Conservation (phyloP, 2,888 invertebrate genomes). For the Myopa testacea region DNA sequence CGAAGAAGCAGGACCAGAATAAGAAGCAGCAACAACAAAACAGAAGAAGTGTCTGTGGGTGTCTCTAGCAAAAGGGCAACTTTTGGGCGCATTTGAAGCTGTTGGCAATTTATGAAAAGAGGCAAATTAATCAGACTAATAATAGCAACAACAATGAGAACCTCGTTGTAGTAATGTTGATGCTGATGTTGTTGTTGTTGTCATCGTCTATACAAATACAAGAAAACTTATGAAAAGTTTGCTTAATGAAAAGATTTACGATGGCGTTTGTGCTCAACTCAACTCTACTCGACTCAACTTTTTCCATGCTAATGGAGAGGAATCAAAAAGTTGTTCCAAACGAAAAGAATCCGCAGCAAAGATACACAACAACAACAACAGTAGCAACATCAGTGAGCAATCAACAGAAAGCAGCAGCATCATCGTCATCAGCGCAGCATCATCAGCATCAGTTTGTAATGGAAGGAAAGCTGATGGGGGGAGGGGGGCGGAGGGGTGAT, state of each 20-base stretch:
- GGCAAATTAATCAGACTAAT: constrained; percentile 69
- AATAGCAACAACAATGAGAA: constrained; percentile 55
- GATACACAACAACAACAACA: neutral
- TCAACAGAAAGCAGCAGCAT: neutral
- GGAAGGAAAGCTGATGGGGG: neutral
- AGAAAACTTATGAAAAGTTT: constrained; percentile 65
- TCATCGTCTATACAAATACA: constrained; percentile 13
- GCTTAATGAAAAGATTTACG: constrained; percentile 69
- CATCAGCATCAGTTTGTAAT: neutral
- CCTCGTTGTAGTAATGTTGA: neutral
- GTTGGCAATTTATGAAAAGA: constrained; percentile 68
- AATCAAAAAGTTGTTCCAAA: constrained; percentile 17
- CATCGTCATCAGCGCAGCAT: no score
- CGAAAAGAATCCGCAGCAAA: constrained; percentile 12
- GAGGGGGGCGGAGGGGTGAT: neutral
- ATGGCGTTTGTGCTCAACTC: constrained; percentile 42
- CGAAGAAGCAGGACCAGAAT: neutral
- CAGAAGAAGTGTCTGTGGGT: constrained; percentile 34
- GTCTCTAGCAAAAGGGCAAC: constrained; percentile 29
- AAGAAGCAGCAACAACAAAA: neutral
- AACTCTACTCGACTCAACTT: constrained; percentile 9
- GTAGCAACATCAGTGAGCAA: no score
- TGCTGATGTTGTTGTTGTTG: constrained; percentile 11
- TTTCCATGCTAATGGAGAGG: constrained; percentile 24
- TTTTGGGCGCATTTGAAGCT: constrained; percentile 46